Evolutionary conservation across 1,140 invertebrate species (phyloP), one percentile per base, ranked within the genome.

Genomic region (Papilio helenus): DNA sequence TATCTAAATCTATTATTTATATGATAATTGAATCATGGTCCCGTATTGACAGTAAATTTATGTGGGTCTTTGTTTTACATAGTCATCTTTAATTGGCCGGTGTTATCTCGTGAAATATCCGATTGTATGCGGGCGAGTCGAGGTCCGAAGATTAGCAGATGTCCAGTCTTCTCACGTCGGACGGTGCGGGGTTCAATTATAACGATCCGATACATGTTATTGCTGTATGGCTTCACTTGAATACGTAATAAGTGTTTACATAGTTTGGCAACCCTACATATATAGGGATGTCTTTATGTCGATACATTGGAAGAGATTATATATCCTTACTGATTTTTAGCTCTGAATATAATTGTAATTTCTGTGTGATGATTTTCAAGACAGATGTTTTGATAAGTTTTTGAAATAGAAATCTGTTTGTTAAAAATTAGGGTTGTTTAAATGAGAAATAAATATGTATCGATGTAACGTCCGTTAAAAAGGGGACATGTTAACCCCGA

Each of bases 61-160:
- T 74, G 72, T 46, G 42, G 72, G 72, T 44, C n/a, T 49, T 74
- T 79, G 78, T 72, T 68, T 79, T 72, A 61, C 46, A 76, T 81
- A 77, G 82, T 82, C 84, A 80, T 86, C 84, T 84, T 90, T 92
- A 91, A 93, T 87, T 85, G 89, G 87, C 84, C 87, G 88, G 89
- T 92, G 91, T 87, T 94, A 94, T 94, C 92, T 94, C 89, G 92
- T 89, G 88, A 94, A 93, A 94, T 91, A 90, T 92, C 91, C 88
- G 92, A 94, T 94, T 92, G 92, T 84, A 82, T 76, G 79, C 82
- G 79, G 79, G 79, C 79, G 26, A 55, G 51, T 7, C 76, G 26
- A 71, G 72, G 72, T 74, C 79, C 73, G 76, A 74, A 82, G 86
- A 86, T 86, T 83, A 86, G 83, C 79, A 85, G 85, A 86, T 90